These are phyloP conservation scores for Orthonevra nobilis DNA, from an alignment of 2,888 invertebrate genomes.

Conservation along the genomic window DNA sequence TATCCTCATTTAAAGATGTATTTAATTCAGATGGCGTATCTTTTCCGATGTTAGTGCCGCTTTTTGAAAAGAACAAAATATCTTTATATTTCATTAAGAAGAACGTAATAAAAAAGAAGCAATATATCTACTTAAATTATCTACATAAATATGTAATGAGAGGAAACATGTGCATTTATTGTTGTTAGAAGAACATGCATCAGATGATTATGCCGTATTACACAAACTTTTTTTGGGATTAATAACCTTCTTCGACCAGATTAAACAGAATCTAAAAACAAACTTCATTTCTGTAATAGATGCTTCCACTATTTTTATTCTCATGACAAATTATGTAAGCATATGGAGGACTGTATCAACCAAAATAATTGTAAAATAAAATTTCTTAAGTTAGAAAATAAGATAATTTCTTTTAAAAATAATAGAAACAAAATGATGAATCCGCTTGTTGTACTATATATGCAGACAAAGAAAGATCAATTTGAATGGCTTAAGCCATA, in stretches of 20 bases:
- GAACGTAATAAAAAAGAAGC: too few species aligned
- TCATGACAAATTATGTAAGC: background rate
- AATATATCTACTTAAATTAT: too few species aligned
- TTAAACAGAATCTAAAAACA: background rate
- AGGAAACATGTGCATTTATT: constrained; percentile 4
- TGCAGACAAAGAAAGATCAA: too few species aligned
- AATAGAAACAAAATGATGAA: background rate
- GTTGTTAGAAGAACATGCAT: background rate
- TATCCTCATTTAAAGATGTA: background rate
- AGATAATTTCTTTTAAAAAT: background rate
- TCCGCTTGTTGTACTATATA: background rate
- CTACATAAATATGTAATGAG: background rate
- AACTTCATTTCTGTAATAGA: constrained; percentile 2
- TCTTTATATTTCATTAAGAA: background rate
- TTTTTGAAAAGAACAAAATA: background rate
- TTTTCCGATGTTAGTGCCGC: background rate
- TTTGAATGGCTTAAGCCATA: background rate
- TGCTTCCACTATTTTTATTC: background rate
- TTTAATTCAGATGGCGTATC: background rate
- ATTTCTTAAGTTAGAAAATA: background rate
- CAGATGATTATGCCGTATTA: constrained; percentile 1
- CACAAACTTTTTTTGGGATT: background rate
- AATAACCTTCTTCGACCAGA: background rate
- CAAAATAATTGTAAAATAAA: constrained; percentile 6
- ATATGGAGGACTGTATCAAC: background rate